These are phyloP conservation scores for Lepidurus apus DNA, from an alignment of 1,140 invertebrate species.

Conservation along the genomic window DNA sequence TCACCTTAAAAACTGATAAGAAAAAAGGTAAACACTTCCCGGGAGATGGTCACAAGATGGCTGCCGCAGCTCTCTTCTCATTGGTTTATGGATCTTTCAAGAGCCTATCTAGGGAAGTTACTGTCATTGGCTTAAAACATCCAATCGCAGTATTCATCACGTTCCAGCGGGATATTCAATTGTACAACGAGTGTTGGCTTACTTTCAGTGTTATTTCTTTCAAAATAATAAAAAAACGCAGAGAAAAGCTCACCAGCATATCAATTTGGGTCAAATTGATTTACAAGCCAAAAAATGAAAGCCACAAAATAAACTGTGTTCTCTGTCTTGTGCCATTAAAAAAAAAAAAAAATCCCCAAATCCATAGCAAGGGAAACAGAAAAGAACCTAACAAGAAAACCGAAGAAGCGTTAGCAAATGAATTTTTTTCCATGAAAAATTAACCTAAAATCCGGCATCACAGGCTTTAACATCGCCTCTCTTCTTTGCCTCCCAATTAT, in stretches of 20 bases:
- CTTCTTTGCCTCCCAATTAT: not conserved
- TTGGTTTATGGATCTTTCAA: not conserved
- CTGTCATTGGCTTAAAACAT: not conserved
- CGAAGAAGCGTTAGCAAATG: not conserved
- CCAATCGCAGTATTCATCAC: no score
- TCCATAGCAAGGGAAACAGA: not conserved
- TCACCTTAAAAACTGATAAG: not conserved
- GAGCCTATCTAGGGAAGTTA: not conserved
- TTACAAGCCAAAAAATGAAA: not conserved
- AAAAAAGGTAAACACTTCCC: conserved; percentile 7
- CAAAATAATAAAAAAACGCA: no score
- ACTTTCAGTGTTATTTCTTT: no score
- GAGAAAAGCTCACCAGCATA: not conserved
- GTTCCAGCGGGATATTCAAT: no score
- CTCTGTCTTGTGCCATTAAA: conserved; percentile 16
- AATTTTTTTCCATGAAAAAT: not conserved
- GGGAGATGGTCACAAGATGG: not conserved
- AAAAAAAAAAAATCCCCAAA: not conserved
- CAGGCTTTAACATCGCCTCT: not conserved
- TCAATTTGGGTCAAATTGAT: not conserved
- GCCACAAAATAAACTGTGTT: not conserved
- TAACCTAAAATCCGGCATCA: not conserved
- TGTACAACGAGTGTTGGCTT: no score
- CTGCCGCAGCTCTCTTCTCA: not conserved
- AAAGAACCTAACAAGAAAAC: not conserved